Conservation (phyloP, 2,113 vertebrate species). For the Bubo bubo region DNA sequence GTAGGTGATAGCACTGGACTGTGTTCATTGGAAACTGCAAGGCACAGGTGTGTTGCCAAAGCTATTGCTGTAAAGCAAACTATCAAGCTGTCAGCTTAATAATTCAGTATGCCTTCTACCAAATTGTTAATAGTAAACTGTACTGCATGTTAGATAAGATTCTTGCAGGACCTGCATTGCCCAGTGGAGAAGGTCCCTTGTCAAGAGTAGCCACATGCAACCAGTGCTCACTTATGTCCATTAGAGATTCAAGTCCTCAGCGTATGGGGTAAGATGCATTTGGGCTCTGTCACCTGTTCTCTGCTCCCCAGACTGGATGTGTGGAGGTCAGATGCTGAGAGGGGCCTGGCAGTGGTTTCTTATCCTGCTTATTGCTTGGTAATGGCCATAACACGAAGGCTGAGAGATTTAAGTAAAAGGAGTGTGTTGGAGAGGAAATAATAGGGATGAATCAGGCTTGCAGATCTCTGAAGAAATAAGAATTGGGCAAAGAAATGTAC, state of each 20-base stretch:
- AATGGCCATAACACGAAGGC: neutral
- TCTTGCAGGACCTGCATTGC: neutral
- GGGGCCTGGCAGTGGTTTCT: neutral
- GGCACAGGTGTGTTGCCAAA: neutral
- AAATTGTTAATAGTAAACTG: neutral
- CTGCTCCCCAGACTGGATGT: neutral
- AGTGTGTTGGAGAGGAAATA: neutral
- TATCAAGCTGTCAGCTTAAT: neutral
- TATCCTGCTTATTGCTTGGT: neutral
- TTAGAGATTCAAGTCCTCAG: neutral
- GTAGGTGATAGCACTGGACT: conserved; percentile 67
- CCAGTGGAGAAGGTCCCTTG: neutral
- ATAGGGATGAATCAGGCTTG: neutral
- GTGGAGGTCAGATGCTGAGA: neutral
- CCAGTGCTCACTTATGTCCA: neutral
- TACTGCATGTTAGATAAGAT: neutral
- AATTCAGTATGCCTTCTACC: neutral
- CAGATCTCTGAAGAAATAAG: neutral
- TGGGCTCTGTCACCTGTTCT: neutral
- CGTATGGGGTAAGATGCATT: neutral
- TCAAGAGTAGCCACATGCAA: neutral
- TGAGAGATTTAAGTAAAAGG: neutral
- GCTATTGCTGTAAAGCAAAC: neutral
- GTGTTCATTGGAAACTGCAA: neutral
- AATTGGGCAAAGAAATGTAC: neutral